phyloP scores from a whole-genome alignment of 2,113 vertebrate species.

The Polypterus bichir region DNA sequence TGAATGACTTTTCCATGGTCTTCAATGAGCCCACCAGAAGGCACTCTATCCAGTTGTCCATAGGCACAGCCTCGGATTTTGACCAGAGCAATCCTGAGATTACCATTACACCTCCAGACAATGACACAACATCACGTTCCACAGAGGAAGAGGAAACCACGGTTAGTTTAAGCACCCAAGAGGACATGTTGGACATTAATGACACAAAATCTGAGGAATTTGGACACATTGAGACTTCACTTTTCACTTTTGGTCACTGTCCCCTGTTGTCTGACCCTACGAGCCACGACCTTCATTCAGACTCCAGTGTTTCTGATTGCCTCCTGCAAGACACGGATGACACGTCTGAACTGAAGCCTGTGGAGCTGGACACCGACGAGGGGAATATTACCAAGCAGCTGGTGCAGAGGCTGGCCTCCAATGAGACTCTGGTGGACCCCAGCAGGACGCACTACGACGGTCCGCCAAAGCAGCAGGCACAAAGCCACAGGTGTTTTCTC shows the following conservation, averaged over 20 bases:
- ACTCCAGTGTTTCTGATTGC: constrained; percentile 41
- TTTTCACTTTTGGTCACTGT: constrained; percentile 19
- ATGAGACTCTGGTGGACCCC: constrained; percentile 43
- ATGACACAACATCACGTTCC: constrained; percentile 19
- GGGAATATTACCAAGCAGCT: constrained; percentile 88
- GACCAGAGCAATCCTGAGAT: constrained; percentile 73
- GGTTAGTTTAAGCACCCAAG: not conserved
- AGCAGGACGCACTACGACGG: constrained; percentile 39
- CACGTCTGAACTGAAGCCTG: constrained; percentile 75
- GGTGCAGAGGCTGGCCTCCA: constrained; percentile 79
- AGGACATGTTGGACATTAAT: not conserved
- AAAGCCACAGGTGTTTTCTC: constrained; percentile 65
- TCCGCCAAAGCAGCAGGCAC: constrained; percentile 59
- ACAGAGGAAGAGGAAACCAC: constrained; percentile 10
- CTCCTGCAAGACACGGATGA: constrained; percentile 59
- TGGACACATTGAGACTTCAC: not conserved
- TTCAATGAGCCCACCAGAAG: constrained; percentile 64
- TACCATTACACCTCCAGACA: constrained; percentile 56
- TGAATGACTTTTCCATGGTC: constrained; percentile 75
- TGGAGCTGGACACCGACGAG: constrained; percentile 83
- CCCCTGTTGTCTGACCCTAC: constrained; percentile 30
- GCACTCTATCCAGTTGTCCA: constrained; percentile 29
- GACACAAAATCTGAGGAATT: not conserved
- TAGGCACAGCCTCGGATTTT: constrained; percentile 14
- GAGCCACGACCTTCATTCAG: constrained; percentile 49